Conservation (phyloP, 2,888 invertebrate genomes). For the Argyresthia albistria region DNA sequence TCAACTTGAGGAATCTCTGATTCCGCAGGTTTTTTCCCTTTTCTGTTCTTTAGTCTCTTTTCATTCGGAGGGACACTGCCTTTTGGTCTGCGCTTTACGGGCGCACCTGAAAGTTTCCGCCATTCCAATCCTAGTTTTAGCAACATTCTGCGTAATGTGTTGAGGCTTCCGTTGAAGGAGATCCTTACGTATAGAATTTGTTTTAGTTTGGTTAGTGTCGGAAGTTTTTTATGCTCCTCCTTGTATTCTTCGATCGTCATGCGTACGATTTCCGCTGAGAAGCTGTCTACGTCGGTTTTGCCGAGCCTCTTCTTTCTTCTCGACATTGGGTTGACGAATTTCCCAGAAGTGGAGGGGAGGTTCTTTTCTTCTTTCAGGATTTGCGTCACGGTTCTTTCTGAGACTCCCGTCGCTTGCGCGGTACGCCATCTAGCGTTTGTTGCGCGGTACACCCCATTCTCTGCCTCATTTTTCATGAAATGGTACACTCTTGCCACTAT, state of each 20-base stretch:
- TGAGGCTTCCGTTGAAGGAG: conserved; percentile 6
- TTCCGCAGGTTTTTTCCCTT: no score
- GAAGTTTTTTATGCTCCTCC: not conserved
- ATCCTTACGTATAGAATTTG: conserved; percentile 6
- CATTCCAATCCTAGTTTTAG: conserved; percentile 9
- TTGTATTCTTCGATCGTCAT: conserved; percentile 9
- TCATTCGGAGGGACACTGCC: no score
- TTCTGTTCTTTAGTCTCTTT: no score
- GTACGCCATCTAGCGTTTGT: conserved; percentile 4
- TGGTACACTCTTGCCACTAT: conserved; percentile 7
- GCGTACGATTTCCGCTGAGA: conserved; percentile 7
- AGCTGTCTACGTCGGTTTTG: conserved; percentile 8
- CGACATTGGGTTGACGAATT: not conserved
- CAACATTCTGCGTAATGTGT: conserved; percentile 6
- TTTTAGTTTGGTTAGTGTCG: conserved; percentile 6
- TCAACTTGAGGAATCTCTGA: no score
- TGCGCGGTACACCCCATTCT: conserved; percentile 4
- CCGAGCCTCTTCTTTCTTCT: conserved; percentile 3
- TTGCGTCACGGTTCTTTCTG: conserved; percentile 1
- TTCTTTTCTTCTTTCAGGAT: conserved; percentile 6
- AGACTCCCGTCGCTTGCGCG: conserved; percentile 5
- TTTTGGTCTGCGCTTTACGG: no score
- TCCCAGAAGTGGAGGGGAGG: conserved; percentile 1
- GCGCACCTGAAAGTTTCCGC: not conserved
- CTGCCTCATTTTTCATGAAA: conserved; percentile 9